Evolutionary conservation across 2,113 vertebrate genomes (phyloP).

Genomic region (Vidua macroura): DNA sequence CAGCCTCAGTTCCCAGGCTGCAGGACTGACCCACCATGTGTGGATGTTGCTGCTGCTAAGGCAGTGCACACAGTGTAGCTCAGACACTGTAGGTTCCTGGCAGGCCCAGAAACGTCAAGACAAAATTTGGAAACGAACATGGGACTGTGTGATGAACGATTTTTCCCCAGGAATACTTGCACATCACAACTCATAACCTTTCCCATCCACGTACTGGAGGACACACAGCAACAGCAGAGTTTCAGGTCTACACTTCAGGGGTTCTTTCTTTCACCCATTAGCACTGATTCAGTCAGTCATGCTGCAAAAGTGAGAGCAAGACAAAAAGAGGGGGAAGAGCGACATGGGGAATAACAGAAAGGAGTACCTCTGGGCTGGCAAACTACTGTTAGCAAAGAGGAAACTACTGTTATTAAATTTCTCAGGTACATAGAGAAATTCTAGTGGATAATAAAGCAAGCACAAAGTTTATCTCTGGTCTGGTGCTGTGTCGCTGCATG

Average conservation of each 20-base stretch:
- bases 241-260: background rate
- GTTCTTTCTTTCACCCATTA: background rate
- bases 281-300: background rate
- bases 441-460: background rate
- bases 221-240: background rate
- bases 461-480: background rate
- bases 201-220: background rate
- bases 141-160: background rate
- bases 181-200: background rate
- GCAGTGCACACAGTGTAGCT: background rate
- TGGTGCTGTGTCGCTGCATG: background rate
- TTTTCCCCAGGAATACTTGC: background rate
- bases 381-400: background rate
- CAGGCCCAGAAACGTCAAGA: background rate
- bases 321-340: background rate
- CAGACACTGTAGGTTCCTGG: background rate
- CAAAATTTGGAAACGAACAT: background rate
- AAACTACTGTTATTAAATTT: background rate
- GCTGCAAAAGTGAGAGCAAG: background rate
- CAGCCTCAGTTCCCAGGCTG: background rate
- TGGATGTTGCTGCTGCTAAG: background rate
- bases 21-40: rapidly evolving
- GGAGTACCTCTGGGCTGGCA: background rate
- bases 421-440: background rate
- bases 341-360: background rate